Evolutionary conservation across 2,888 invertebrate genomes (phyloP).

Genomic region (Gisinianus flammeolus): DNA sequence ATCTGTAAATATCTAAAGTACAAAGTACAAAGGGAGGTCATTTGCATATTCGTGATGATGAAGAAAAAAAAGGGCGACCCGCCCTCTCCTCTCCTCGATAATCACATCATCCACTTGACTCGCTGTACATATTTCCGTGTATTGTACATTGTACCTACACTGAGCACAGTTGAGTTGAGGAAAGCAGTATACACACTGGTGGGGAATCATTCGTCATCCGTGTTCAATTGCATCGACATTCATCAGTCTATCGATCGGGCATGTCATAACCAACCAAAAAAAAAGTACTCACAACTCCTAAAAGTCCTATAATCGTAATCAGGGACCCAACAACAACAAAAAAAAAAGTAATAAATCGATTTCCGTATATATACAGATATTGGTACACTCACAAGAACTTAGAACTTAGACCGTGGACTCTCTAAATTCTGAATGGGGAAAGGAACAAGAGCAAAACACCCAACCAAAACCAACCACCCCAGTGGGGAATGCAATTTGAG

Average conservation of each 20-base stretch:
- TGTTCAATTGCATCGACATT: slow-evolving; percentile 40
- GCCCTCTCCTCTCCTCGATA: slow-evolving; percentile 46
- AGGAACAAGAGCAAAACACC: no score
- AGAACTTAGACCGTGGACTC: no score
- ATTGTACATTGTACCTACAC: neutral
- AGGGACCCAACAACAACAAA: neutral
- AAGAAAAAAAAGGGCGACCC: slow-evolving; percentile 56
- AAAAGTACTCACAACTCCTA: neutral
- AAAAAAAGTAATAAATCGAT: neutral
- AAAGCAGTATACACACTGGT: no score
- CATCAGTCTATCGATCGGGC: slow-evolving; percentile 28
- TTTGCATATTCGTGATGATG: slow-evolving; percentile 57
- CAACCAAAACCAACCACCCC: no score
- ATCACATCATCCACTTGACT: slow-evolving; percentile 58
- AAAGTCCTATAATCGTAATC: neutral
- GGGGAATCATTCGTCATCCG: slow-evolving; percentile 48
- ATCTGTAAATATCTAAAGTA: no score
- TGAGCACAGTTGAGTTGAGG: no score
- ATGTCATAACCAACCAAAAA: slow-evolving; percentile 11
- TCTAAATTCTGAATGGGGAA: no score
- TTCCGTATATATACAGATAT: neutral
- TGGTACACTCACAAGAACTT: no score
- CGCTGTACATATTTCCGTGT: neutral
- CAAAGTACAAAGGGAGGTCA: slow-evolving; percentile 47
- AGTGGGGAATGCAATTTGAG: neutral